A percentile compares a stretch with the other conserved stretches of the same genome.
Conservation (phyloP, 2,888 invertebrate genomes). For the Elegia similella region DNA sequence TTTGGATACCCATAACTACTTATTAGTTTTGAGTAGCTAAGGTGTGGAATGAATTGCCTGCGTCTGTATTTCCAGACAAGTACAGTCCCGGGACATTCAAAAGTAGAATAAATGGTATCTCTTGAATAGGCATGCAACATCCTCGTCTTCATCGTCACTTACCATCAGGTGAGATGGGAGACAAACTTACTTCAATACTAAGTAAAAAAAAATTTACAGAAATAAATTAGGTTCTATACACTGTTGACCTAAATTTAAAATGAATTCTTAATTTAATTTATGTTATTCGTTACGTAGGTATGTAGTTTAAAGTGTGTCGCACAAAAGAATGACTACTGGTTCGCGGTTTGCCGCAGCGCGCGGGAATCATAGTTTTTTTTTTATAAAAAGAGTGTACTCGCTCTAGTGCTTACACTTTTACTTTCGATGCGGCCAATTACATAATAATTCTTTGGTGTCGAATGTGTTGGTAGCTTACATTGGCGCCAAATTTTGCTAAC, state of each 20-base stretch:
- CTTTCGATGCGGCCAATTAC: conserved; percentile 61
- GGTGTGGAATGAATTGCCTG: too few species aligned
- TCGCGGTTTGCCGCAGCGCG: conserved; percentile 33
- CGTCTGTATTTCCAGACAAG: too few species aligned
- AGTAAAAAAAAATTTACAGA: background rate
- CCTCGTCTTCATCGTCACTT: too few species aligned
- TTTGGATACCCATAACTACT: too few species aligned
- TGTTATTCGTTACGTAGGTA: conserved; percentile 5
- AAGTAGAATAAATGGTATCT: too few species aligned
- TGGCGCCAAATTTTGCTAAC: too few species aligned
- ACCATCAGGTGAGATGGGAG: too few species aligned
- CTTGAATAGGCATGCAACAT: too few species aligned
- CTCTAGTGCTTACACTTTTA: conserved; percentile 60
- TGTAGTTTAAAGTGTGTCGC: background rate
- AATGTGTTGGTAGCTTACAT: too few species aligned
- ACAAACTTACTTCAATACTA: too few species aligned
- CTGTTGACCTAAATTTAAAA: background rate
- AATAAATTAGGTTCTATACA: background rate
- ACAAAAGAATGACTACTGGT: background rate
- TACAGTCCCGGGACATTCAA: too few species aligned
- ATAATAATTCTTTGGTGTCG: conserved; percentile 24
- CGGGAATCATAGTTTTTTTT: conserved; percentile 29
- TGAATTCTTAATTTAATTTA: background rate
- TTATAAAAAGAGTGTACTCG: conserved; percentile 36
- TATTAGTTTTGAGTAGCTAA: too few species aligned